Evolutionary conservation across 2,888 invertebrate species (phyloP), one percentile per base, ranked within the genome.

Genomic region (Carcina quercana): DNA sequence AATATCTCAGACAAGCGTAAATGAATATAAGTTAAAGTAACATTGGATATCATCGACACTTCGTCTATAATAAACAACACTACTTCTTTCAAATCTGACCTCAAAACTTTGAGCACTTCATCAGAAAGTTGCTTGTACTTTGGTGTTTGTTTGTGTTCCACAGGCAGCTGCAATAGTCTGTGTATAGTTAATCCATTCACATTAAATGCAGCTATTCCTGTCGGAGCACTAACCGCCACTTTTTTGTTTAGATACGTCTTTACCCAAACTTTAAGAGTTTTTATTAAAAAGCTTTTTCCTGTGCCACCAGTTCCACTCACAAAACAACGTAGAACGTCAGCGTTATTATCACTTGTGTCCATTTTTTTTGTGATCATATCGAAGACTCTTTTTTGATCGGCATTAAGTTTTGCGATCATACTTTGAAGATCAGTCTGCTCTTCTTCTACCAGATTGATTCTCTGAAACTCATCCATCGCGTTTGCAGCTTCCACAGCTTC

Each of bases 151-250:
- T 52, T 49, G 35, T 59, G 52, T 35, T 63, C 59, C 14, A 40
- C 39, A 22, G 42, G 63, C 32, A 62, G 40, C 28, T 60, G 55
- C 28, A 59, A 42, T 15, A 54, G 32, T 31, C 51, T 47, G 29
- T 63, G 54, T 15, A 59, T 37, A 25, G 58, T 62, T 19, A 62
- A 39, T 28, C 54, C 58, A 30, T 53, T 44, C n/a, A 66, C 46
- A 40, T 62, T 61, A 32, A 56, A 62, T 20, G 61, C 59, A 13
- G 58, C 58, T 13, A 62, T 54, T 20, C 57, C 59, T 15, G 59
- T 61, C 13, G 39, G 43, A 12, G 40, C 43, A 34, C 13, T 25
- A 28, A 40, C 27, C 19, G 47, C 50, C n/a, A 52, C 50, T 38
- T 49, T 45, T 42, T 53, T 53, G 5, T 37, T 19, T 8, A 53